A percentile compares a stretch with the other conserved stretches of the same genome.
These are phyloP conservation scores for Chelonus insularis DNA, from an alignment of 1,140 invertebrate species.

Conservation along the genomic window DNA sequence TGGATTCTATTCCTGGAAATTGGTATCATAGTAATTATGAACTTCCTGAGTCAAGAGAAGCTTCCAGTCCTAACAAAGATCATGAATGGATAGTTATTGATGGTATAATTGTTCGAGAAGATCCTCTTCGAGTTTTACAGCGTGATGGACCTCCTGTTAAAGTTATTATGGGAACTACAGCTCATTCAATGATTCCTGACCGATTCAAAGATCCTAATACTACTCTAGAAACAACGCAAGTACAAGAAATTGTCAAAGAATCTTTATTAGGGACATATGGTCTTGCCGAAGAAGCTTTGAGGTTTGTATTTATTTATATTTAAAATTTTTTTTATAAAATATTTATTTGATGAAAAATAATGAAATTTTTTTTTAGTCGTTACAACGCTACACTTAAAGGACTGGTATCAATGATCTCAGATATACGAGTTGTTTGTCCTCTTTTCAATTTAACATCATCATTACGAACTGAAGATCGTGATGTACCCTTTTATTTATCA, in stretches of 20 bases:
- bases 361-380: conserved; percentile 45
- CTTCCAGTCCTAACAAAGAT: conserved; percentile 54
- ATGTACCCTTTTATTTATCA: conserved; percentile 74
- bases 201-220: conserved; percentile 63
- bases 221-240: conserved; percentile 66
- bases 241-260: conserved; percentile 65
- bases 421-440: conserved; percentile 79
- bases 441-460: conserved; percentile 56
- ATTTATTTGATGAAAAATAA: no score
- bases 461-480: conserved; percentile 60
- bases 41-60: conserved; percentile 64
- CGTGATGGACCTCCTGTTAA: conserved; percentile 58
- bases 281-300: conserved; percentile 64
- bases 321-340: conserved; percentile 1
- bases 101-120: conserved; percentile 67
- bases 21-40: conserved; percentile 68
- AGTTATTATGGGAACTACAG: conserved; percentile 73
- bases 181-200: conserved; percentile 68
- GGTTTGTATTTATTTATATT: conserved; percentile 30
- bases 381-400: conserved; percentile 71
- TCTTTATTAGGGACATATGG: conserved; percentile 67
- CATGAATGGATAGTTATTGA: conserved; percentile 79
- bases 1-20: conserved; percentile 68
- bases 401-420: conserved; percentile 73
- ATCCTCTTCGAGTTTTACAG: conserved; percentile 66